phyloP scores from a whole-genome alignment of 2,113 vertebrate species.

The Toxotes chatareus region DNA sequence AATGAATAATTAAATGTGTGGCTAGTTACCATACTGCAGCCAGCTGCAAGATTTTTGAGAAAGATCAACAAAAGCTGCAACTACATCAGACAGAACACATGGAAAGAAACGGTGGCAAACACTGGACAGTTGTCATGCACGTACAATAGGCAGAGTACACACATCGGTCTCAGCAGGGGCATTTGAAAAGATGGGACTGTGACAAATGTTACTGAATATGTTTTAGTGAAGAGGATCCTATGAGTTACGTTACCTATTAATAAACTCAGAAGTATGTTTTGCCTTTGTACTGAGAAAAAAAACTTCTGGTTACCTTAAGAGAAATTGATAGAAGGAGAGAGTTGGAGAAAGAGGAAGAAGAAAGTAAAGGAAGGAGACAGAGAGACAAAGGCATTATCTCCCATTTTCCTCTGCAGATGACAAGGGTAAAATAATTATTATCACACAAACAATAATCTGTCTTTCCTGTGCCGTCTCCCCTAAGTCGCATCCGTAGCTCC shows the following conservation, averaged over 20 bases:
- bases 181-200: neutral
- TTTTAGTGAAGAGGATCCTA: neutral
- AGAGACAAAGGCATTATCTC: slow-evolving; percentile 77
- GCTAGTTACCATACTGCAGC: too few relatives aligned
- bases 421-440: slow-evolving; percentile 86
- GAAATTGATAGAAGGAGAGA: slow-evolving; percentile 25
- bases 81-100: neutral
- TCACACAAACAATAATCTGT: slow-evolving; percentile 86
- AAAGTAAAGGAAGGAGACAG: slow-evolving; percentile 56
- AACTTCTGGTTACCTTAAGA: neutral
- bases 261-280: neutral
- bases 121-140: neutral
- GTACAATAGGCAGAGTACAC: too few relatives aligned
- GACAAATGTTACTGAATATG: neutral
- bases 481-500: slow-evolving; percentile 81
- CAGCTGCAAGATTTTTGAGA: neutral
- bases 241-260: neutral
- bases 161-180: too few relatives aligned
- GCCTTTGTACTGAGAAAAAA: neutral
- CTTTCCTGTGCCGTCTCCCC: slow-evolving; percentile 78
- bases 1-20: neutral
- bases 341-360: slow-evolving; percentile 21
- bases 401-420: slow-evolving; percentile 77
- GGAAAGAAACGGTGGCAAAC: neutral
- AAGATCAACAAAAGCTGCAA: neutral